phyloP scores from a whole-genome alignment of 2,113 vertebrate species.

The Cepphus grylle region DNA sequence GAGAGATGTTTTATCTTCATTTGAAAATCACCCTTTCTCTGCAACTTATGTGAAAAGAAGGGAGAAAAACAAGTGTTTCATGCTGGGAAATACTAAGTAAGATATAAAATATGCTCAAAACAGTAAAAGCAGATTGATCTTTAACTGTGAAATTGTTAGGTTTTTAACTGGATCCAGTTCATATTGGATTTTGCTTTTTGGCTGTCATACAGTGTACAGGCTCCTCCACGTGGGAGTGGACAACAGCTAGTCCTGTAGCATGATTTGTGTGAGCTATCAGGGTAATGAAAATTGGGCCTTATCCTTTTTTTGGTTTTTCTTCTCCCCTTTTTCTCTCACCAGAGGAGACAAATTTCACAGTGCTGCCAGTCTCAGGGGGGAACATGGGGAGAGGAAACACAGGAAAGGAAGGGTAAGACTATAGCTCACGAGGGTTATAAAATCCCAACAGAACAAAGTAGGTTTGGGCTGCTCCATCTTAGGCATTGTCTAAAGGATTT shows the following conservation, averaged over 20 bases:
- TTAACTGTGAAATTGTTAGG: neutral
- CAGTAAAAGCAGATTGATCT: neutral
- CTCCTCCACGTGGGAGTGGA: neutral
- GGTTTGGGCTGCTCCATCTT: neutral
- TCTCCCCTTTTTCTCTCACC: neutral
- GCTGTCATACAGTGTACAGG: neutral
- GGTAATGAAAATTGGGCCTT: neutral
- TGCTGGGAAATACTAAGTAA: neutral
- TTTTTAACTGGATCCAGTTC: neutral
- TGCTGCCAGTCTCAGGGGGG: neutral
- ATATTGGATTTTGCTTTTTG: neutral
- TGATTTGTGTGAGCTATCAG: neutral
- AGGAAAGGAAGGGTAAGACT: neutral
- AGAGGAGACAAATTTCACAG: neutral
- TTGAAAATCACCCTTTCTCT: neutral
- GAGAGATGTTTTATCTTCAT: neutral
- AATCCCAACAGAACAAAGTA: neutral
- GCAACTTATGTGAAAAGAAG: neutral
- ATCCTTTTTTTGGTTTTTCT: neutral
- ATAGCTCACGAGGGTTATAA: neutral
- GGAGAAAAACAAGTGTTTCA: neutral
- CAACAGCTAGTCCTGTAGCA: fast-evolving
- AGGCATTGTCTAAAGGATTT: neutral
- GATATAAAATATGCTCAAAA: neutral
- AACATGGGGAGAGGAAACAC: neutral